phyloP scores from a whole-genome alignment of 1,140 invertebrate species.

The Bombus balteatus region DNA sequence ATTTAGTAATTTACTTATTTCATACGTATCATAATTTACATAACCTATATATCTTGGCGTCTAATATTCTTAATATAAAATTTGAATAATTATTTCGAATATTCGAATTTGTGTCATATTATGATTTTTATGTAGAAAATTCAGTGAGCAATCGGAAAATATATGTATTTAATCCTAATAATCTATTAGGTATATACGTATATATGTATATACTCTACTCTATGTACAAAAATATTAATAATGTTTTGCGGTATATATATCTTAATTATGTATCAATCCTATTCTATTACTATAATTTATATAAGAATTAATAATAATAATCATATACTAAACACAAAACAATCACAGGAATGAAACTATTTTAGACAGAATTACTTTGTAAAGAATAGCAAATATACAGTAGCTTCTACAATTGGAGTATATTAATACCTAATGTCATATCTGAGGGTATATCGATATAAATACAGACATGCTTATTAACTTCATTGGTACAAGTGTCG shows the following conservation, averaged over 20 bases:
- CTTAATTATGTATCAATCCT: not conserved
- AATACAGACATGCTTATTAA: not conserved
- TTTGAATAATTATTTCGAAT: not conserved
- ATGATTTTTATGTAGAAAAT: not conserved
- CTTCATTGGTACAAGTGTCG: not conserved
- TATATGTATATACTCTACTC: not conserved
- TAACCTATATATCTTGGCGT: not conserved
- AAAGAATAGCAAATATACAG: no score
- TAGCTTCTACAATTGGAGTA: not conserved
- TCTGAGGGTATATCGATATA: not conserved
- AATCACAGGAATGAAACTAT: not conserved
- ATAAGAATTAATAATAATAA: not conserved
- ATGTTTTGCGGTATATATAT: not conserved
- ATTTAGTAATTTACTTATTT: not conserved
- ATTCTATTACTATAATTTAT: not conserved
- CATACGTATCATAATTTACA: not conserved
- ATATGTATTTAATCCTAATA: not conserved
- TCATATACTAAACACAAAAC: not conserved
- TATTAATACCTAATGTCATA: not conserved
- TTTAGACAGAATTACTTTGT: not conserved
- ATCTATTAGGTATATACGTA: not conserved
- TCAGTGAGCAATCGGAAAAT: not conserved
- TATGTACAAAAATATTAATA: constrained; percentile 54
- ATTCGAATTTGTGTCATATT: not conserved
- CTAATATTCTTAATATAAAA: not conserved